Evolutionary conservation across 2,797 vertebrate species (phyloP).

Genomic region (Erithacus rubecula): DNA sequence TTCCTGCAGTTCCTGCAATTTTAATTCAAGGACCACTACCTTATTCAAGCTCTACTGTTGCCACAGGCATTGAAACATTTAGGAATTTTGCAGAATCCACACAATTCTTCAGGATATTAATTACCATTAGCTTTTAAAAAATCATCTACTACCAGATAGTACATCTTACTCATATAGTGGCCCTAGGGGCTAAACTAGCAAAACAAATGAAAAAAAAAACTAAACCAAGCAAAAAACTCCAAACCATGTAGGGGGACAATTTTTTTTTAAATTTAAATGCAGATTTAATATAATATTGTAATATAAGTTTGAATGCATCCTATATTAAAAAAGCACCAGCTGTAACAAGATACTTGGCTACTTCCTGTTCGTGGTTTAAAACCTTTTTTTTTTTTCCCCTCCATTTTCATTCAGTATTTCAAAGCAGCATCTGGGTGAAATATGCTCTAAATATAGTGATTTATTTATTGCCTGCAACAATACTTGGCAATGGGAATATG

Average conservation of each 20-base stretch:
- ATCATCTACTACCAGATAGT: neutral
- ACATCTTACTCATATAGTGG: neutral
- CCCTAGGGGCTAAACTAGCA: neutral
- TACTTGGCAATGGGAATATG: conserved; percentile 65
- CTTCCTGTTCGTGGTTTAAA: conserved; percentile 33
- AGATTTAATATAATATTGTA: neutral
- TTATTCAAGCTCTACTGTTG: neutral
- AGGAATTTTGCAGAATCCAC: neutral
- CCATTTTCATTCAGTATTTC: conserved; percentile 56
- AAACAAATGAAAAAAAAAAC: neutral
- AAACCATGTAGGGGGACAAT: neutral
- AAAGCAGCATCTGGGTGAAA: conserved; percentile 76
- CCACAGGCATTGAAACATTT: neutral
- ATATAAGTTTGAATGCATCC: neutral
- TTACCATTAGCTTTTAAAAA: neutral
- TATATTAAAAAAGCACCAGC: neutral
- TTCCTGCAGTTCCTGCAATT: neutral
- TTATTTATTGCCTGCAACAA: conserved; percentile 73
- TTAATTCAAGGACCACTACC: neutral
- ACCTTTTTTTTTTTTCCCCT: neutral
- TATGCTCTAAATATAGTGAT: conserved; percentile 65
- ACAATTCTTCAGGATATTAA: neutral
- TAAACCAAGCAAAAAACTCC: neutral
- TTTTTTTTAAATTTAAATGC: neutral
- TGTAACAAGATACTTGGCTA: conserved; percentile 25